Percentiles rank a stretch among this genome's conserved stretches.
phyloP scores from a whole-genome alignment of 2,888 invertebrate species.

The Cylindroiulus punctatus region DNA sequence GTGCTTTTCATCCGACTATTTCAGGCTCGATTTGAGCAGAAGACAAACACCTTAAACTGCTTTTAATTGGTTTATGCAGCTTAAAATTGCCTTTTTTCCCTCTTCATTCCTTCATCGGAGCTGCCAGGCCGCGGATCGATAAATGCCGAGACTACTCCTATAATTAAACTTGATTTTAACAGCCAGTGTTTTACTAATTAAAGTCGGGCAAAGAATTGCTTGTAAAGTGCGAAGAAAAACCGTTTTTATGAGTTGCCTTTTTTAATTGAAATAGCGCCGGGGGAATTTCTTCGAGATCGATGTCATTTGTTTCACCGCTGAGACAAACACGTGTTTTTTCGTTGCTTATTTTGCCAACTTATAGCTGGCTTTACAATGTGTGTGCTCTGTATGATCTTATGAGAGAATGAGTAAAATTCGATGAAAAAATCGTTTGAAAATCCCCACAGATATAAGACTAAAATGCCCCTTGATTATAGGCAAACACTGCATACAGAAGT shows the following conservation, averaged over 20 bases:
- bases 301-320: background rate
- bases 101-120: background rate
- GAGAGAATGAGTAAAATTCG: no score
- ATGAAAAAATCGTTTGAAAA: no score
- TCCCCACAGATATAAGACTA: no score
- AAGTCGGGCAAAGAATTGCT: background rate
- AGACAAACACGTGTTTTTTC: background rate
- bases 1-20: background rate
- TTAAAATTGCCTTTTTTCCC: background rate
- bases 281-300: background rate
- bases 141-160: background rate
- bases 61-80: background rate
- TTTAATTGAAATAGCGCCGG: background rate
- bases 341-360: background rate
- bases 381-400: no score
- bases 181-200: constrained; percentile 3
- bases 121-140: background rate
- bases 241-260: background rate
- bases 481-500: no score
- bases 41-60: background rate
- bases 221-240: background rate
- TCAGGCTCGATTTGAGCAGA: background rate
- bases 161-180: constrained; percentile 4
- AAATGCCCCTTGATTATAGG: no score
- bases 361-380: no score